Base-by-base conservation (phyloP, 2,888 invertebrate genomes). In the Fragum sueziense region DNA sequence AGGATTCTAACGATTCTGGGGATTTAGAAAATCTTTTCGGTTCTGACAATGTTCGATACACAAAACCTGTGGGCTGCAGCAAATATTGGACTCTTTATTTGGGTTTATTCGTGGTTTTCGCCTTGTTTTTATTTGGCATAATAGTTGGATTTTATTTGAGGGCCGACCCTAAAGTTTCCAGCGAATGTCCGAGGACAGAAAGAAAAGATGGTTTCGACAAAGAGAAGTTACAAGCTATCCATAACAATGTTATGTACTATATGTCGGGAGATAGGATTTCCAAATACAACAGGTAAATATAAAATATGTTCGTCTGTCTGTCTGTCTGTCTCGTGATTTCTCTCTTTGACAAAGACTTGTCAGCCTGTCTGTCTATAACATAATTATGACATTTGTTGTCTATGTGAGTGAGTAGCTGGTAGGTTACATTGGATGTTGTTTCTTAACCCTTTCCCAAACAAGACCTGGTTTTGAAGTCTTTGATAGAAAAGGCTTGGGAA, bases 111-210 rank as follows among this genome's bases (percentile, higher is more conserved):
- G 86, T 85, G 37, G 73, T 88, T 69, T 79, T 86, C 47, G 85
- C 86, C 11, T 77, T 89, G 71, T 88, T 90, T 85, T 80, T 89
- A 33, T 68, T 88, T 14, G 89, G 90, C 51, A 76, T 89, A 51
- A 80, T 88, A 17, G 79, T 89, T 17, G 90, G 90, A 67, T 89
- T 88, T 84, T 88, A 87, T 61, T 82, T 89, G 62, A 80, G 88
- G 73, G 90, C 87, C 54, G 82, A 86, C 70, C 85, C 85, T 67
- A 82, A 79, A 57, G 80, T 85, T 0, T 52, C 73, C 37, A 59
- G 65, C 2, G 37, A 76, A 22, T 77, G 79, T 25, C 51, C 47
- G 0, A 76, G 29, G 9, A 31, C 29, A 11, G 59, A 67, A 1
- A 73, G 86, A n/a, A 79, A 79, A 29, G 84, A 86, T 72, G 83